Conservation (phyloP, 2,113 vertebrate species). For the Dolichallabes microphthalmus region DNA sequence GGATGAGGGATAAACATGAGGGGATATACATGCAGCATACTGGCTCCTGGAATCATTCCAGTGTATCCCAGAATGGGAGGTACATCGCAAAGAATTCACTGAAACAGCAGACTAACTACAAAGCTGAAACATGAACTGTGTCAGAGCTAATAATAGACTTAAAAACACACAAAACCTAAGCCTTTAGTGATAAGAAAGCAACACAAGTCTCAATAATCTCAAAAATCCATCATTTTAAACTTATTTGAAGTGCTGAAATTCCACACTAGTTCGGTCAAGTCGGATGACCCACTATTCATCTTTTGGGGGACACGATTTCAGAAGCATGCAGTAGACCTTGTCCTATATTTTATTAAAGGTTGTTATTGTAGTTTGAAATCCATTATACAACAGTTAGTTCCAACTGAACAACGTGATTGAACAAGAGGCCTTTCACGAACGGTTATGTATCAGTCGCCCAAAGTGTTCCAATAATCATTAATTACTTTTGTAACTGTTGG, state of each 20-base stretch:
- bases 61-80: constrained; percentile 4
- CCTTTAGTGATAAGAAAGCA: constrained; percentile 17
- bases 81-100: constrained; percentile 48
- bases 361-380: not conserved
- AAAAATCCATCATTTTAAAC: not conserved
- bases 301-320: not conserved
- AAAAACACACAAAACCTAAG: not conserved
- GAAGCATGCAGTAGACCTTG: not conserved
- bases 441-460: too few species aligned
- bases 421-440: too few species aligned
- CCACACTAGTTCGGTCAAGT: not conserved
- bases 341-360: not conserved
- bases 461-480: too few species aligned
- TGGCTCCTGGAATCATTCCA: constrained; percentile 41
- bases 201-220: not conserved
- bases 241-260: not conserved
- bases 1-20: constrained; percentile 12
- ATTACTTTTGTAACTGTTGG: too few species aligned
- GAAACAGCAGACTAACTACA: constrained; percentile 53
- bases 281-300: not conserved
- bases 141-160: constrained; percentile 17
- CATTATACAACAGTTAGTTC: too few species aligned
- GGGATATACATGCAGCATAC: constrained; percentile 3
- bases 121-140: constrained; percentile 49
- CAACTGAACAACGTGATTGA: too few species aligned